A percentile compares a stretch with the other conserved stretches of the same genome.
Evolutionary conservation across 2,113 vertebrate genomes (phyloP).

Genomic region (Eira barbara): DNA sequence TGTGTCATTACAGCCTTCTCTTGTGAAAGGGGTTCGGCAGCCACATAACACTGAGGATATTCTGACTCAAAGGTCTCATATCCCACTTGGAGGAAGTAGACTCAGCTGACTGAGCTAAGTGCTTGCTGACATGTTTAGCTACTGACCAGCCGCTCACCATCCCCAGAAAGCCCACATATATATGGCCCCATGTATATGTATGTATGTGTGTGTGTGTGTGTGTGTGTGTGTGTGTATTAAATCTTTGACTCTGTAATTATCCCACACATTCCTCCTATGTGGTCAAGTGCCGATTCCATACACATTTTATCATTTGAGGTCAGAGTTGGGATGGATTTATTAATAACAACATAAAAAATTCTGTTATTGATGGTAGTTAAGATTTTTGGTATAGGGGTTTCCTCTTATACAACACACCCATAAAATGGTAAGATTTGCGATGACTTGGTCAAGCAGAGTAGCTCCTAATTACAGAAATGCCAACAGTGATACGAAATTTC

Average conservation of each 20-base stretch:
- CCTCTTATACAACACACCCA: neutral
- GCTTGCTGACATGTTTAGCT: neutral
- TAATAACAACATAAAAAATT: neutral
- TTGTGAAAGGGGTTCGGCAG: constrained; percentile 86
- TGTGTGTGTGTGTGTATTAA: neutral
- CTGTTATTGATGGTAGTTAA: neutral
- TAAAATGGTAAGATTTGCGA: neutral
- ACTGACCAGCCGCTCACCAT: neutral
- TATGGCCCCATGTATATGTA: too few species aligned
- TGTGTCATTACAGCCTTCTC: constrained; percentile 87
- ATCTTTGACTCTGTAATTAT: neutral
- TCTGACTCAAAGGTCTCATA: constrained; percentile 93
- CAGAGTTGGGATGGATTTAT: neutral
- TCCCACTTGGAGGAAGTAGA: constrained; percentile 81
- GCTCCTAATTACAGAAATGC: constrained; percentile 6
- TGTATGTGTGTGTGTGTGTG: neutral
- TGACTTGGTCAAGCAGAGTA: neutral
- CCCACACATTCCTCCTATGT: neutral
- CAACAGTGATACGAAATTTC: neutral
- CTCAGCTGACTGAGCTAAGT: neutral
- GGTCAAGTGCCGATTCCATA: neutral
- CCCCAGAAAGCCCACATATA: neutral
- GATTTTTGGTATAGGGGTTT: neutral
- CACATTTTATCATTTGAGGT: neutral
- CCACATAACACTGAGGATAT: constrained; percentile 93